phyloP scores from a whole-genome alignment of 2,113 vertebrate species.

The Felis chaus region DNA sequence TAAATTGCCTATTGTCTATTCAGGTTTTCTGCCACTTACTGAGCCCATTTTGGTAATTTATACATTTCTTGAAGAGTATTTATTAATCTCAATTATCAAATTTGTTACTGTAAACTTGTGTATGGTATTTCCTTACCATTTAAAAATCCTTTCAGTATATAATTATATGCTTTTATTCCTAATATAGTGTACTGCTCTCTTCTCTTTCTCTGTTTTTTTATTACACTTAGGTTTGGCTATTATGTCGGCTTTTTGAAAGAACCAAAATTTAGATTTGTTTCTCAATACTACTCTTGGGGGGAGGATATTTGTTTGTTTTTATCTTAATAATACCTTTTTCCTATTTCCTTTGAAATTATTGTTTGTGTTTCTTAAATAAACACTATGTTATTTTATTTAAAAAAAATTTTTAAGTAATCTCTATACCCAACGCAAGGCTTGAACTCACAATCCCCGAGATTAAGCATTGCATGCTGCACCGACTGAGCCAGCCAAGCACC shows the following conservation, averaged over 20 bases:
- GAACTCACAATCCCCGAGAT: background rate
- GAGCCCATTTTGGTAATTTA: background rate
- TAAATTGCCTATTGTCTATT: background rate
- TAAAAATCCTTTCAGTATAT: background rate
- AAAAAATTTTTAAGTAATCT: background rate
- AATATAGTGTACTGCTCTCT: background rate
- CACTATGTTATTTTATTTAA: background rate
- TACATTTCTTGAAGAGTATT: background rate
- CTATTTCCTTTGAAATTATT: background rate
- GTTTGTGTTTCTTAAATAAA: constrained; percentile 28
- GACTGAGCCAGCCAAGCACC: background rate
- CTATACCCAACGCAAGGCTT: background rate
- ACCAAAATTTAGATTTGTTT: constrained; percentile 36
- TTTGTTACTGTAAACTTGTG: background rate
- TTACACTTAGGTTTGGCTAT: background rate
- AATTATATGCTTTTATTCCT: constrained; percentile 26
- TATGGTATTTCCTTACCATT: background rate
- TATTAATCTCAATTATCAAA: constrained; percentile 42
- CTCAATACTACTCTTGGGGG: background rate
- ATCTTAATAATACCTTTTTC: background rate
- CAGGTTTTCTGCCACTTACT: background rate
- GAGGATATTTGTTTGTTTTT: background rate
- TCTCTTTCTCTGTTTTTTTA: background rate
- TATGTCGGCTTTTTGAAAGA: background rate
- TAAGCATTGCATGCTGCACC: background rate